Base-by-base conservation (phyloP, 2,797 vertebrate genomes). In the Ficedula albicollis region DNA sequence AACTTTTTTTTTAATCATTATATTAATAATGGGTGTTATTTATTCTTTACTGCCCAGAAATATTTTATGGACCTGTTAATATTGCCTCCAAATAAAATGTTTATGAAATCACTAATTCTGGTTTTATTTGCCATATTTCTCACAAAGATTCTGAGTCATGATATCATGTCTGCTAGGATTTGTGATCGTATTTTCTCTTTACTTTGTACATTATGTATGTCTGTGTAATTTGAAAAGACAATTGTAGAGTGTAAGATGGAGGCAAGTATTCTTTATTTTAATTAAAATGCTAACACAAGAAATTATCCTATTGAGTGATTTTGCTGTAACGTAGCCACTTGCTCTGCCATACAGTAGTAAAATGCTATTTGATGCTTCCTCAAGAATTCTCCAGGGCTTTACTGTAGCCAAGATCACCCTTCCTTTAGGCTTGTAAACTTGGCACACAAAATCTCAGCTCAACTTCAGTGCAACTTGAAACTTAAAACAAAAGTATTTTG, bases 311-410 rank as follows among this genome's bases (percentile, higher is more conserved):
- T 77, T 97, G 97, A 97, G 55, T 95, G 86, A 97, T 94, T 90
- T 94, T 84, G 74, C 96, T 97, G 88, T 94, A 96, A 93, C 90
- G 86, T 56, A 96, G 91, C 84, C 87, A 93, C 96, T 96, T 96
- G 70, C 70, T 97, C 89, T 96, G 93, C 95, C 94, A 93, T 94
- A 76, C 52, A 91, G 74, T 91, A 97, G 97, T 97, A 97, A 98
- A 97, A 95, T 97, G 92, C 95, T 97, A 97, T 97, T 98, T 97
- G 97, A 97, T 96, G 94, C 58, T 82, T 97, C 95, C 96, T 96
- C 94, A 96, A 96, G 81, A 95, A 97, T 96, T 97, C 97, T 97
- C 94, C 75, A 78, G 95, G 94, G 94, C 59, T 97, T 98, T 88
- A 93, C 75, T 85, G 93, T 97, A 97, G 97, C 96, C 95, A 97